A percentile compares a stretch with the other conserved stretches of the same genome.
Evolutionary conservation across 2,113 vertebrate genomes (phyloP).

Genomic region (Thryonomys swinderianus): DNA sequence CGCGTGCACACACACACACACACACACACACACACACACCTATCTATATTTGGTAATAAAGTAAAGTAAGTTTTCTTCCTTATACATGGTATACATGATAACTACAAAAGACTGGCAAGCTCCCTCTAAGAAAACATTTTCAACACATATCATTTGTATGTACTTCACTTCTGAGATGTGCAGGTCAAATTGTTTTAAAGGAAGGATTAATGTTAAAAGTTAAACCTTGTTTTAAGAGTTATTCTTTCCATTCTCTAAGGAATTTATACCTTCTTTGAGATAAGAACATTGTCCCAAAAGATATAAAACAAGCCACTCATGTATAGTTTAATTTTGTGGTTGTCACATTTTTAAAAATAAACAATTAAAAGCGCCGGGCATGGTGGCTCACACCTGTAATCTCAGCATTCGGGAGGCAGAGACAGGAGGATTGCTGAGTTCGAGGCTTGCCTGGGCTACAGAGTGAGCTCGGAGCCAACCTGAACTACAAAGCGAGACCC

Average conservation of each 20-base stretch:
- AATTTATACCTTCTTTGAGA: constrained; percentile 83
- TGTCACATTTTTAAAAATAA: not conserved
- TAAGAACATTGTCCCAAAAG: constrained; percentile 41
- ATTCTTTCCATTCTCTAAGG: constrained; percentile 81
- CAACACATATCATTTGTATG: constrained; percentile 81
- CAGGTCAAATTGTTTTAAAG: constrained; percentile 59
- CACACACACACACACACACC: constrained; percentile 12
- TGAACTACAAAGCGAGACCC: no score
- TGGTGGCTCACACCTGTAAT: no score
- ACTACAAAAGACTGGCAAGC: constrained; percentile 70
- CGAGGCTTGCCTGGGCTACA: no score
- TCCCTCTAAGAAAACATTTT: constrained; percentile 54
- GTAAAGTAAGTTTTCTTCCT: constrained; percentile 81
- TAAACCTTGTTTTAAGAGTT: constrained; percentile 55
- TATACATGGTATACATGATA: constrained; percentile 71
- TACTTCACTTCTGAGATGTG: constrained; percentile 68
- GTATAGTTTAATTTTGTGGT: constrained; percentile 11
- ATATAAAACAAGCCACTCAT: not conserved
- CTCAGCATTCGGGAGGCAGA: no score
- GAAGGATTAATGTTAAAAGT: constrained; percentile 40
- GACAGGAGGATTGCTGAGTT: no score
- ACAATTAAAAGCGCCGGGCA: no score
- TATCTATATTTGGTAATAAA: constrained; percentile 87
- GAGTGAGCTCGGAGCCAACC: no score
- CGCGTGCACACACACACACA: no score